A percentile compares a stretch with the other conserved stretches of the same genome.
Conservation (phyloP, 2,113 vertebrate species). For the Zootoca vivipara region DNA sequence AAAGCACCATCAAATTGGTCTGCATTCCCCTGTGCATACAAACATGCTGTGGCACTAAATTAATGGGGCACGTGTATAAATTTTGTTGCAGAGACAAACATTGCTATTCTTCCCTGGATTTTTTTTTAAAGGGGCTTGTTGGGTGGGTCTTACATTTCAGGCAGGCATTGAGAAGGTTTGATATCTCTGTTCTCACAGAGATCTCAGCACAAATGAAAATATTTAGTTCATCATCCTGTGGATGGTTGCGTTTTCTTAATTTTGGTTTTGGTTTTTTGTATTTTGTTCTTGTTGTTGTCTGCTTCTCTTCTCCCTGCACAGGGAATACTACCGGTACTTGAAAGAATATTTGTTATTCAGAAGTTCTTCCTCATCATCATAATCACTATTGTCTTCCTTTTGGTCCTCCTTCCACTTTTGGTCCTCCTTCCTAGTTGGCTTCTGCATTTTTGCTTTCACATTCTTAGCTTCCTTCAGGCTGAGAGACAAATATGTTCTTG, state of each 20-base stretch:
- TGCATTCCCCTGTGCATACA: background rate
- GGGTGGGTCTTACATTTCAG: background rate
- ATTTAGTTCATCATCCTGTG: background rate
- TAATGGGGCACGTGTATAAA: background rate
- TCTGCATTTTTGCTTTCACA: conserved; percentile 29
- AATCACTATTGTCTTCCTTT: background rate
- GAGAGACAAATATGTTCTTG: background rate
- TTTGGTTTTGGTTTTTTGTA: background rate
- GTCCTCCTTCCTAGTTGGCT: conserved; percentile 7
- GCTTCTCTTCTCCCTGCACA: background rate
- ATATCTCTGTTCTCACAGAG: background rate
- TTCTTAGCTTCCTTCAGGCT: conserved; percentile 39
- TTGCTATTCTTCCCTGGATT: background rate
- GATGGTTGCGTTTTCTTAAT: background rate
- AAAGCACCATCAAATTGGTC: background rate
- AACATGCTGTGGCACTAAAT: background rate
- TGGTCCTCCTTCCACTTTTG: conserved; percentile 26
- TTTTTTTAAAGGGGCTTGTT: background rate
- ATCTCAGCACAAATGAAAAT: background rate
- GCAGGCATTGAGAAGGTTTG: background rate
- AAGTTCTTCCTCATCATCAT: background rate
- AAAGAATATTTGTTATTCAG: background rate
- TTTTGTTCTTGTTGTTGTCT: background rate
- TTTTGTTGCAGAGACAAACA: background rate
- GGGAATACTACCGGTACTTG: background rate